Percentiles rank a stretch among this genome's conserved stretches.
Evolutionary conservation across 2,888 invertebrate species (phyloP).

Genomic region (Spisula solida): DNA sequence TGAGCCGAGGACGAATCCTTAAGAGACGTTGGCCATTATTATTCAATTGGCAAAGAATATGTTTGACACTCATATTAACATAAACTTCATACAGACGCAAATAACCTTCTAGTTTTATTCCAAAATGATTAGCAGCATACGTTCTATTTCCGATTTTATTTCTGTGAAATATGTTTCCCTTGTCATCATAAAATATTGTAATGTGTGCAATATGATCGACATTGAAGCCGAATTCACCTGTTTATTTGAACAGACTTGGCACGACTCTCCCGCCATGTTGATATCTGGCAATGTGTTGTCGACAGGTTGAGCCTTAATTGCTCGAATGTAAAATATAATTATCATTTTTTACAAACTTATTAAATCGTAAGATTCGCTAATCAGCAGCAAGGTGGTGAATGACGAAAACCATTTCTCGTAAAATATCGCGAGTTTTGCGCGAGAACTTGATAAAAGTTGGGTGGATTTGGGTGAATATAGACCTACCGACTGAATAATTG

Average conservation of each 20-base stretch:
- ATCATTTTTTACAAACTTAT: background rate
- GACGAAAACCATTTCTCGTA: background rate
- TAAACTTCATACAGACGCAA: background rate
- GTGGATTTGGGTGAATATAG: background rate
- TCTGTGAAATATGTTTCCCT: background rate
- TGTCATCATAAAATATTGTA: background rate
- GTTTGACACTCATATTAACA: background rate
- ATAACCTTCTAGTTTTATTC: background rate
- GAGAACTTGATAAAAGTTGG: slow-evolving; percentile 4
- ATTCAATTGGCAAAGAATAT: background rate
- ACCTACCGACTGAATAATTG: background rate
- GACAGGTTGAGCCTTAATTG: slow-evolving; percentile 5
- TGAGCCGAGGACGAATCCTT: background rate
- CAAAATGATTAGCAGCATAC: background rate
- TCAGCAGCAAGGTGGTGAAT: background rate
- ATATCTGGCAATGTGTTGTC: background rate
- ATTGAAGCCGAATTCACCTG: slow-evolving; percentile 12
- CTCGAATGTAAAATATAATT: slow-evolving; percentile 10
- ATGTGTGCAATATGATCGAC: background rate
- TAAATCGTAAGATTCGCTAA: slow-evolving; percentile 1
- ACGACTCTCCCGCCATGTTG: background rate
- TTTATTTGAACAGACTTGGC: background rate
- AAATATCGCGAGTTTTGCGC: background rate
- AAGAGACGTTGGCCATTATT: background rate
- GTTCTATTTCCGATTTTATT: background rate